Conservation (phyloP, 1,140 invertebrate species). For the fruit fly (Drosophila melanogaster) region DNA sequence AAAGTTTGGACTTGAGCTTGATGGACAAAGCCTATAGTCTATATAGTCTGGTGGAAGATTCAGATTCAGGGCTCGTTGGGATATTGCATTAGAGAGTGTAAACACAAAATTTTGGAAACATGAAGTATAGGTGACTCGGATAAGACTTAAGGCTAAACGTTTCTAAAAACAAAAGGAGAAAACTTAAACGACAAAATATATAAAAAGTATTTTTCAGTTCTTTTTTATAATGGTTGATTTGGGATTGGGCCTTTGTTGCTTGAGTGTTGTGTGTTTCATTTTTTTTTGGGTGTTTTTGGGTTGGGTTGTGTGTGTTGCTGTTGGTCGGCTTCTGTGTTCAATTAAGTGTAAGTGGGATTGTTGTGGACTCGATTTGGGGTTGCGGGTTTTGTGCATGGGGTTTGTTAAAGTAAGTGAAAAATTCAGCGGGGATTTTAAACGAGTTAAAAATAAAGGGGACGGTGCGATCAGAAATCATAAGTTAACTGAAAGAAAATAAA, state of each 20-base stretch:
- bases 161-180: constrained; percentile 66
- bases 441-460: constrained; percentile 33
- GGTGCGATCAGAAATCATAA: constrained; percentile 38
- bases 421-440: constrained; percentile 38
- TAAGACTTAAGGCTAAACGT: constrained; percentile 66
- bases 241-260: constrained; percentile 38
- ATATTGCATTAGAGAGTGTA: constrained; percentile 24
- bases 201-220: constrained; percentile 61
- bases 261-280: constrained; percentile 34
- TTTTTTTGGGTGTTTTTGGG: constrained; percentile 37
- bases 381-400: constrained; percentile 59
- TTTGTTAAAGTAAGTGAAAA: constrained; percentile 53
- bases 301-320: constrained; percentile 38
- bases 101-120: constrained; percentile 32
- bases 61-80: constrained; percentile 12
- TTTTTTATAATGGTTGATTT: constrained; percentile 54
- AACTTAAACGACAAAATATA: constrained; percentile 73
- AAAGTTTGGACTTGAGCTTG: constrained; percentile 25
- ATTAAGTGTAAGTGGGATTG: constrained; percentile 64
- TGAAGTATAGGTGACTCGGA: constrained; percentile 31
- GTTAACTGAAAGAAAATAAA: constrained; percentile 37
- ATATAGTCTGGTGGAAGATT: constrained; percentile 43
- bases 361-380: constrained; percentile 53
- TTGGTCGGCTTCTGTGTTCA: constrained; percentile 45
- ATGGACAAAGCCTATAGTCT: constrained; percentile 2